These are phyloP conservation scores for Sturmia bella DNA, from an alignment of 2,888 invertebrate species.

Conservation along the genomic window DNA sequence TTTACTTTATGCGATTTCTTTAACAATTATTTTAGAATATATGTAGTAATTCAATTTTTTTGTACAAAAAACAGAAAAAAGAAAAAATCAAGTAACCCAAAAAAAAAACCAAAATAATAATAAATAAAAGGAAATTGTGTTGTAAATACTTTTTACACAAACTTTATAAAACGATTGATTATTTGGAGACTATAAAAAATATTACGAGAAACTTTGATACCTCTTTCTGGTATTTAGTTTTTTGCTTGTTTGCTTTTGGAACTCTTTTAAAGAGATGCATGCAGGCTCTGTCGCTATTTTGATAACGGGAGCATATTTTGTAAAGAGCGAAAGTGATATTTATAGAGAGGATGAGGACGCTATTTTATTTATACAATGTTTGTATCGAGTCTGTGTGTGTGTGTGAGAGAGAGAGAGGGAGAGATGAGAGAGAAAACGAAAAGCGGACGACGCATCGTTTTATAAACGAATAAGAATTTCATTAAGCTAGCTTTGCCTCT, in stretches of 20 bases:
- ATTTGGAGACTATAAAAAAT: conserved; percentile 29
- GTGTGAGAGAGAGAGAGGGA: too few relatives aligned
- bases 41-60: conserved; percentile 63
- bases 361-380: conserved; percentile 23
- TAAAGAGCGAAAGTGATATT: conserved; percentile 37
- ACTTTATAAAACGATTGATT: conserved; percentile 48
- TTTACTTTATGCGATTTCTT: conserved; percentile 43
- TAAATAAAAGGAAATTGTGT: conserved; percentile 15
- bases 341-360: conserved; percentile 16
- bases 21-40: conserved; percentile 68
- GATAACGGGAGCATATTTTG: conserved; percentile 45
- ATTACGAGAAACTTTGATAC: conserved; percentile 29
- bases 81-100: conserved; percentile 18
- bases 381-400: too few relatives aligned
- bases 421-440: conserved; percentile 72
- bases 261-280: conserved; percentile 52
- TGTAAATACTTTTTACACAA: conserved; percentile 64
- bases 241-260: conserved; percentile 17
- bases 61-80: conserved; percentile 52
- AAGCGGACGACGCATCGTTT: conserved; percentile 75
- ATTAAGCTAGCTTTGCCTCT: conserved; percentile 15
- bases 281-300: conserved; percentile 27
- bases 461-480: conserved; percentile 55
- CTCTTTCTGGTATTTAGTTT: conserved; percentile 25
- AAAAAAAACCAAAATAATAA: conserved; percentile 44